These are phyloP conservation scores for Cyphomyrmex costatus DNA, from an alignment of 1,140 invertebrate species.

Conservation along the genomic window DNA sequence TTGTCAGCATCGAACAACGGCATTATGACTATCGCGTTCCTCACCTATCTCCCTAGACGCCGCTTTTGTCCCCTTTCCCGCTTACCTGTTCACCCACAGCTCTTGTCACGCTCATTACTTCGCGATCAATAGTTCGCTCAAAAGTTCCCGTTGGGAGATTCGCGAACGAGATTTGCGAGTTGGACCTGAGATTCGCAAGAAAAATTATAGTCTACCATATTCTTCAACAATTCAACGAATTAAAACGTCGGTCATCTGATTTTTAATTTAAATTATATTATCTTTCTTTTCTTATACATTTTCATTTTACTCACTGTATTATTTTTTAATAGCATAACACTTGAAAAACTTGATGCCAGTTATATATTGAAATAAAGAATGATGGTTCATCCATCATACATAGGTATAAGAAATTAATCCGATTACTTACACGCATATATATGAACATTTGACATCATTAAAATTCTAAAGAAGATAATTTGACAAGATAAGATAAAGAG, in stretches of 20 bases:
- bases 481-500: not conserved
- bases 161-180: conserved; percentile 25
- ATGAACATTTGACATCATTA: not conserved
- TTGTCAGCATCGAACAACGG: conserved; percentile 52
- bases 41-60: conserved; percentile 24
- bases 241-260: conserved; percentile 9
- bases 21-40: conserved; percentile 43
- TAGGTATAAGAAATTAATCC: not conserved
- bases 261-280: conserved; percentile 10
- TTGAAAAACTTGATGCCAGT: not conserved
- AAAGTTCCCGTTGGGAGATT: not conserved
- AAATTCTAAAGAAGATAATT: conserved; percentile 7
- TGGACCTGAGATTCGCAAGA: not conserved
- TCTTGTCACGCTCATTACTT: conserved; percentile 64
- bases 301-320: not conserved
- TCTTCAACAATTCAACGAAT: not conserved
- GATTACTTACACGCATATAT: conserved; percentile 17
- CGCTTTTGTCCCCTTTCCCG: conserved; percentile 22
- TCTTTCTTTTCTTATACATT: not conserved
- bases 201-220: not conserved
- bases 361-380: not conserved
- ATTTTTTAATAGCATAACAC: not conserved
- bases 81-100: conserved; percentile 3
- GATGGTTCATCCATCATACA: conserved; percentile 18
- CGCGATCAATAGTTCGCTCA: conserved; percentile 45